Percentiles rank a stretch among this genome's conserved stretches.
These are phyloP conservation scores for Drosophila lacteicornis DNA, from an alignment of 1,140 invertebrate species.

Conservation along the genomic window DNA sequence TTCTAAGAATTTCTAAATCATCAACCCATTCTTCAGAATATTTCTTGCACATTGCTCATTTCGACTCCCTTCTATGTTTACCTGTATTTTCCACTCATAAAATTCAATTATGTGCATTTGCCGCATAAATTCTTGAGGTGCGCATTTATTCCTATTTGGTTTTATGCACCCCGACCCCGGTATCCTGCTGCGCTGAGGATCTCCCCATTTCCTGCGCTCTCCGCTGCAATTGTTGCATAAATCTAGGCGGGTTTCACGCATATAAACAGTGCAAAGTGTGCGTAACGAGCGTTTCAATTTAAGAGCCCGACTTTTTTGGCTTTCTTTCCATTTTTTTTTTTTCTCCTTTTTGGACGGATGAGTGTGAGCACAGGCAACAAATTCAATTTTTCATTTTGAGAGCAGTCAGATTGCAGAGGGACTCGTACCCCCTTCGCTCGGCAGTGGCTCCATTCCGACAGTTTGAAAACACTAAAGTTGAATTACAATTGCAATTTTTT, in stretches of 20 bases:
- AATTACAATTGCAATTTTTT: slow-evolving; percentile 59
- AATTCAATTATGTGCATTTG: slow-evolving; percentile 57
- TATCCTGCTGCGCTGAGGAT: slow-evolving; percentile 1
- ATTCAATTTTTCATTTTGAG: slow-evolving; percentile 67
- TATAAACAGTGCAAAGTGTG: slow-evolving; percentile 63
- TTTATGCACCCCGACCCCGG: slow-evolving; percentile 25
- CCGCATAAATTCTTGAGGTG: slow-evolving; percentile 35
- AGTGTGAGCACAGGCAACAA: slow-evolving; percentile 29
- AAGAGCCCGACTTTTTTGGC: slow-evolving; percentile 37
- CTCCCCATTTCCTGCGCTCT: slow-evolving; percentile 3
- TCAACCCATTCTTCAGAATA: neutral
- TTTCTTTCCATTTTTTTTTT: slow-evolving; percentile 16
- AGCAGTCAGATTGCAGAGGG: slow-evolving; percentile 41
- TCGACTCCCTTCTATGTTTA: neutral
- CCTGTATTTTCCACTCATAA: slow-evolving; percentile 38
- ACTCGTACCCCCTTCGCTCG: slow-evolving; percentile 4
- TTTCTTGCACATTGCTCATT: neutral
- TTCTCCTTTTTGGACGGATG: slow-evolving; percentile 6
- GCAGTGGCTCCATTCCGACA: slow-evolving; percentile 32
- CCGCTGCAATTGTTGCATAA: slow-evolving; percentile 57
- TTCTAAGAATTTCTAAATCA: no score
- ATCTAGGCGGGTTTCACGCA: slow-evolving; percentile 53
- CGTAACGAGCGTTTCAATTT: slow-evolving; percentile 64
- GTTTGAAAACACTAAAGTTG: slow-evolving; percentile 61
- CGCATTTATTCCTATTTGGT: slow-evolving; percentile 64